Conservation (phyloP, 2,113 vertebrate species). For the Saguinus imperator region DNA sequence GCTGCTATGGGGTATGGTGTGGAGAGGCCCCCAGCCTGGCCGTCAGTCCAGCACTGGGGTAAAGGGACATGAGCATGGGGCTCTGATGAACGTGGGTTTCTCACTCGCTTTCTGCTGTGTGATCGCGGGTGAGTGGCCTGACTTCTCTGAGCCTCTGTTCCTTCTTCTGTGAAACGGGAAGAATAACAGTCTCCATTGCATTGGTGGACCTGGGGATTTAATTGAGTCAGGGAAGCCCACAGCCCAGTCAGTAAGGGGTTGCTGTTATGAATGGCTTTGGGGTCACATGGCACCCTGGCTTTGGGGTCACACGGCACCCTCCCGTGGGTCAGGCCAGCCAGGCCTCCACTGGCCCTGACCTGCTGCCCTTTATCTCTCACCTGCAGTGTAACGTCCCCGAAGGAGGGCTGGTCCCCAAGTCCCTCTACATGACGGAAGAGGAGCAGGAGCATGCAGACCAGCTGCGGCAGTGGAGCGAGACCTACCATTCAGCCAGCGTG, state of each 20-base stretch:
- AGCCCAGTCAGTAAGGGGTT: not conserved
- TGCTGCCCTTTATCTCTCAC: not conserved
- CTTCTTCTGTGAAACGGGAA: not conserved
- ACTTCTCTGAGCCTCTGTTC: not conserved
- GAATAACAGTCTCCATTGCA: not conserved
- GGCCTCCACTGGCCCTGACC: not conserved
- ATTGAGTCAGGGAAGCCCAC: not conserved
- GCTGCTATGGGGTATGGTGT: too few relatives aligned
- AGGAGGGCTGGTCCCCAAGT: conserved; percentile 90
- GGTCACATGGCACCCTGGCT: not conserved
- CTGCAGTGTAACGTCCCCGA: conserved; percentile 89
- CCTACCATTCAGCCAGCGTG: conserved; percentile 87
- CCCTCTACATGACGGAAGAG: conserved; percentile 87
- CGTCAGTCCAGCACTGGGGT: not conserved
- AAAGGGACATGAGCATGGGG: not conserved
- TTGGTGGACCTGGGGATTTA: not conserved
- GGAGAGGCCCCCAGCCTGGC: not conserved
- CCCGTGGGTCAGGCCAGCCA: not conserved
- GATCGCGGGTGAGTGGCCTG: not conserved
- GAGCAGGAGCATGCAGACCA: conserved; percentile 84
- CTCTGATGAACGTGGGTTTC: not conserved
- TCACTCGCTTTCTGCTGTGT: not conserved
- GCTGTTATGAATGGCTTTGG: not conserved
- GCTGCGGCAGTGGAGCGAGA: conserved; percentile 88
- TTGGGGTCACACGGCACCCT: not conserved